Percentiles rank a stretch among this genome's conserved stretches.
phyloP scores from a whole-genome alignment of 2,113 vertebrate species.

The Lepisosteus oculatus region DNA sequence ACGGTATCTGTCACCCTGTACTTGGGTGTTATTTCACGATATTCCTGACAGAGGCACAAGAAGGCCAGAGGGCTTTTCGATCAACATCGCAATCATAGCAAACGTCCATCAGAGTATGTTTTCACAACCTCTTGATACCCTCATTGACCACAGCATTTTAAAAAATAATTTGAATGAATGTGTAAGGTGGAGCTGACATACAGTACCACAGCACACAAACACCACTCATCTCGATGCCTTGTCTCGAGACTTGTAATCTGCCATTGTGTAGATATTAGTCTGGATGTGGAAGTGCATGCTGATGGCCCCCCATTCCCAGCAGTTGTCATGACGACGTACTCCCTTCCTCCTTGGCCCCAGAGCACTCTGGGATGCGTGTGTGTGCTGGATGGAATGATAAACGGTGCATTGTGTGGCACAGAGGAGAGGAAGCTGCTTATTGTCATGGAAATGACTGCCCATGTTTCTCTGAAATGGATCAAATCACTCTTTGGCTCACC shows the following conservation, averaged over 20 bases:
- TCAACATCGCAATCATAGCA: no score
- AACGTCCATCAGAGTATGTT: no score
- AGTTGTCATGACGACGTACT: constrained; percentile 24
- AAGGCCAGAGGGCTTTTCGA: no score
- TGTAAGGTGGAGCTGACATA: no score
- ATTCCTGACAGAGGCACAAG: no score
- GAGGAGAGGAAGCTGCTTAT: constrained; percentile 6
- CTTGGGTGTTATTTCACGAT: no score
- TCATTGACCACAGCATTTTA: no score
- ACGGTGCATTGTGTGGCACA: constrained; percentile 6
- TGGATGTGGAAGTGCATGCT: constrained; percentile 11
- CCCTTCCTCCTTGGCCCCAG: constrained; percentile 10
- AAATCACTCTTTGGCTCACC: not conserved
- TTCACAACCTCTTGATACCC: no score
- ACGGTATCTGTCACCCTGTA: no score
- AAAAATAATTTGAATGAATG: no score
- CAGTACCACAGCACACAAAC: no score
- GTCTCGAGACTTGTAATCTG: not conserved
- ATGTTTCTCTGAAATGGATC: not conserved
- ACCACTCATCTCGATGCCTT: no score
- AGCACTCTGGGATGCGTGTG: not conserved
- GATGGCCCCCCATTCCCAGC: constrained; percentile 10
- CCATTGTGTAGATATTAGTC: constrained; percentile 1
- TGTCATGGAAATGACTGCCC: constrained; percentile 17
- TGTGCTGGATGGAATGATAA: constrained; percentile 10